Percentiles rank a stretch among this genome's conserved stretches.
Evolutionary conservation across 2,888 invertebrate genomes (phyloP).

Genomic region (Onchidella celtica): DNA sequence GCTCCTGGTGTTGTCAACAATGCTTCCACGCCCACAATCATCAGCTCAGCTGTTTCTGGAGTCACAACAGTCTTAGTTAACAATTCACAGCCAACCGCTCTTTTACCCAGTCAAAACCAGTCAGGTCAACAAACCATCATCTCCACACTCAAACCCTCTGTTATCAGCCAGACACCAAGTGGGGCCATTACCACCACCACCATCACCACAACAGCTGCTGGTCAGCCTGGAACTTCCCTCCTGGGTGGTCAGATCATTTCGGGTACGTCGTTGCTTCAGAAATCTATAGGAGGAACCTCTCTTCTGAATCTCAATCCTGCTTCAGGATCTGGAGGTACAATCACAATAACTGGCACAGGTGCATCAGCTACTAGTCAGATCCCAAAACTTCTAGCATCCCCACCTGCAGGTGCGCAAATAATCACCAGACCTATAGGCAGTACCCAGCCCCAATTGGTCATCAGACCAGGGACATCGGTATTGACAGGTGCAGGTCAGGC

Average conservation of each 20-base stretch:
- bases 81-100: slow-evolving; percentile 54
- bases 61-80: slow-evolving; percentile 37
- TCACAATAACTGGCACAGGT: slow-evolving; percentile 34
- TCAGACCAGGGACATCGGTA: slow-evolving; percentile 33
- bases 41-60: slow-evolving; percentile 21
- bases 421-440: slow-evolving; percentile 34
- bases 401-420: slow-evolving; percentile 40
- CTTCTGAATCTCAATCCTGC: slow-evolving; percentile 38
- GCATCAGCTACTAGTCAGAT: slow-evolving; percentile 43
- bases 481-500: slow-evolving; percentile 29
- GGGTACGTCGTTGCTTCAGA: slow-evolving; percentile 39
- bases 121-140: slow-evolving; percentile 41
- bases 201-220: slow-evolving; percentile 56
- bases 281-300: slow-evolving; percentile 39
- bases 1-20: slow-evolving; percentile 23
- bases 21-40: slow-evolving; percentile 11
- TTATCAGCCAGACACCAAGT: not conserved
- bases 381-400: slow-evolving; percentile 41
- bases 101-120: slow-evolving; percentile 56
- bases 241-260: slow-evolving; percentile 49
- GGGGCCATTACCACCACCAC: no score
- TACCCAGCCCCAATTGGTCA: slow-evolving; percentile 44
- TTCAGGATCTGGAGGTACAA: slow-evolving; percentile 9
- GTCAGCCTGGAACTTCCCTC: slow-evolving; percentile 50
- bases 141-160: slow-evolving; percentile 35